Base-by-base conservation (phyloP, 2,888 invertebrate species). In the Andrena dorsata region DNA sequence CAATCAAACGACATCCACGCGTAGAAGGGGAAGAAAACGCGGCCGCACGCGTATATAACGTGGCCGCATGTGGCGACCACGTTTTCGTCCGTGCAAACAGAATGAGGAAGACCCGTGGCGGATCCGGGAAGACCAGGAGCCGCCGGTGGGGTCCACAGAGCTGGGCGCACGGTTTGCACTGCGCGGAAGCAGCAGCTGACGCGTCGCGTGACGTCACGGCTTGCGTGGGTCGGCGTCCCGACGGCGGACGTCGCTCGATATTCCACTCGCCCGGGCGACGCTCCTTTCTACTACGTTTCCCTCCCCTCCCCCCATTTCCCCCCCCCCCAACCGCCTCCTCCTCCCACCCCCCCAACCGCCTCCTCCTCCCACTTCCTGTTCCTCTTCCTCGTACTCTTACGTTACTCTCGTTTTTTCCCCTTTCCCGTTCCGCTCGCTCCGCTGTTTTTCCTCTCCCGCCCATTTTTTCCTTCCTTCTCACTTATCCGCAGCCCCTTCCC, bases 241-340 rank as follows among this genome's bases (percentile, higher is more conserved):
- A 91, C 90, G 91, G 85, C 86, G 88, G 86, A 85, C 88, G 89
- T 88, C 90, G 92, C 88, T 92, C 92, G 92, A 92, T 92, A 92
- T 90, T 89, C 89, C 88, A 90, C 90, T 92, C 90, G 92, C 91
- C 91, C 92, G 92, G 92, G 91, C 92, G 89, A 91, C 89, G 90
- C 90, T 89, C 89, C 85, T 85, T 87, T 81, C 82, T 80, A 79
- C 84, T 78, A 80, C 84, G 76, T 35, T 60, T 63, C 78, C 80
- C 70, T 74, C 61, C 68, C 75, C 47, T 73, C 73, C 47, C n/a
- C n/a, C n/a, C n/a, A n/a, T 73, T 53, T 23, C 35, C 16, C 10
- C 28, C 60, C 58, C n/a, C n/a, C n/a, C n/a, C n/a, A n/a, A 58
- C 60, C 41, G 41, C 66, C 63, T 51, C 56, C 69, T 26, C 63